Evolutionary conservation across 1,140 invertebrate genomes (phyloP), one percentile per base, ranked within the genome.

Genomic region (Drosophila triauraria): DNA sequence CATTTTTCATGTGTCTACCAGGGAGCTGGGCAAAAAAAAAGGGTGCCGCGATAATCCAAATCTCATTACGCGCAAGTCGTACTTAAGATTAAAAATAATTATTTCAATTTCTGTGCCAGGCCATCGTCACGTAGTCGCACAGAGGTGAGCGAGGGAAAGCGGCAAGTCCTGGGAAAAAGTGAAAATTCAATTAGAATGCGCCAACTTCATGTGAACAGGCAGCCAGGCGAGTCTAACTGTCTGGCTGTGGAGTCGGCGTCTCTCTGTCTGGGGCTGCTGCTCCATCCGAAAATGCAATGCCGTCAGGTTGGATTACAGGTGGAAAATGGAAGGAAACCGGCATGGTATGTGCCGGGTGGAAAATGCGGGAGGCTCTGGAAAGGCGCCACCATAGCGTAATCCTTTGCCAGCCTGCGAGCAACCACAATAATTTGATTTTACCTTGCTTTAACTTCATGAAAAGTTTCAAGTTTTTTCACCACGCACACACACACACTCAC

Each of bases 51-150:
- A 91, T 90, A 86, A 90, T 91, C 86, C 85, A 90, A 90, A 90
- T 90, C 86, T 90, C 85, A 90, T 90, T 90, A 90, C 85, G 78
- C 75, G 78, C 76, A 91, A 90, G 82, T 90, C 86, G 86, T 91
- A 90, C 85, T 90, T 90, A 91, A 90, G 85, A 90, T 91, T 90
- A 90, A 90, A 90, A 90, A 90, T 90, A 90, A 90, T 90, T 90
- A 90, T 90, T 90, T 83, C 85, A 90, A 88, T 82, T 88, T 90
- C 82, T 87, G 83, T 78, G 80, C 77, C 85, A 65, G 58, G 84
- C 54, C 84, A 79, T 77, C 80, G 77, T 67, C 83, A 87, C 83
- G 83, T 87, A 87, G 76, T 53, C 84, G 60, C 48, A 48, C 78
- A 60, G 70, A 60, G 70, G 72, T 84, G 65, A 43, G 77, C 58